phyloP scores from a whole-genome alignment of 2,113 vertebrate species.

The Pungitius pungitius region DNA sequence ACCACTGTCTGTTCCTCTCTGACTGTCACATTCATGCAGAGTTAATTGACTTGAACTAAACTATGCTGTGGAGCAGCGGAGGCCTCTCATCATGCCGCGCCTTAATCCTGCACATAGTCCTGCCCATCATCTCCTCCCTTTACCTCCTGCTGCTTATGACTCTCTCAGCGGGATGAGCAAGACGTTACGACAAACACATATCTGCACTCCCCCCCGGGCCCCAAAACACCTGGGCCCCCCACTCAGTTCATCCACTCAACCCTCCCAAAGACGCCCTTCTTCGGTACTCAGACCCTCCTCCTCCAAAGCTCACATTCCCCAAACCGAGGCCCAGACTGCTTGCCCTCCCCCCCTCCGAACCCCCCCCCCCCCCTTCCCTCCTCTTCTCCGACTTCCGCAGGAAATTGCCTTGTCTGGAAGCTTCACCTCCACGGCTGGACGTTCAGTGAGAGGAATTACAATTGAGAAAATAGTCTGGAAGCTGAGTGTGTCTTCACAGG shows the following conservation, averaged over 20 bases:
- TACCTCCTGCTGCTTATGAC: constrained; percentile 36
- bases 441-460: constrained; percentile 41
- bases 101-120: constrained; percentile 38
- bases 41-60: constrained; percentile 71
- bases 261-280: constrained; percentile 32
- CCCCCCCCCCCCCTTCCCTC: not conserved
- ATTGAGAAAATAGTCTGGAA: constrained; percentile 42
- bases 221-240: constrained; percentile 53
- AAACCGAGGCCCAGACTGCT: constrained; percentile 10
- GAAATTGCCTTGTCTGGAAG: constrained; percentile 80
- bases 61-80: constrained; percentile 53
- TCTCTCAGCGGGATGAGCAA: constrained; percentile 42
- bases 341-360: constrained; percentile 5
- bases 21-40: constrained; percentile 60
- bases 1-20: constrained; percentile 16
- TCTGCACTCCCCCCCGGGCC: constrained; percentile 6
- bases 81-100: constrained; percentile 44
- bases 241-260: constrained; percentile 38
- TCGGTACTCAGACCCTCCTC: constrained; percentile 21
- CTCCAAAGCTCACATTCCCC: constrained; percentile 19
- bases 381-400: constrained; percentile 68
- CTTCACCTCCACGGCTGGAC: constrained; percentile 49
- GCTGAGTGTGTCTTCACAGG: constrained; percentile 25
- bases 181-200: constrained; percentile 1
- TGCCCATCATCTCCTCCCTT: not conserved